Evolutionary conservation across 1,140 invertebrate genomes (phyloP).

Genomic region (Drosophila erecta): DNA sequence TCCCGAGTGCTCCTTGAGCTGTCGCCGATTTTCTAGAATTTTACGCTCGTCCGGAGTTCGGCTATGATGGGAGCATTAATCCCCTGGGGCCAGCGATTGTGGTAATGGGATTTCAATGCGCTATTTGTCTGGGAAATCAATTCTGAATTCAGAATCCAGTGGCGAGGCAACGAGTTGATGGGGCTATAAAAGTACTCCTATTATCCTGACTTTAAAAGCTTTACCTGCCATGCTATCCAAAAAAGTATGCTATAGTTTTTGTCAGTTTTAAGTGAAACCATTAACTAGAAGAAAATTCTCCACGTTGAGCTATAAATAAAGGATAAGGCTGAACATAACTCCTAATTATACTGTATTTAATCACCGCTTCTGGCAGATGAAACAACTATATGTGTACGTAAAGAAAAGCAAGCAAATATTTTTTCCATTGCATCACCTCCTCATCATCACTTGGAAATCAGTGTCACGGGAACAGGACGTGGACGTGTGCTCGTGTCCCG

Average conservation of each 20-base stretch:
- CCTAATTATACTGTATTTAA: not conserved
- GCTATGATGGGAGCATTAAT: slow-evolving; percentile 15
- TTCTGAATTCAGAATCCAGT: not conserved
- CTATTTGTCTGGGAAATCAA: slow-evolving; percentile 24
- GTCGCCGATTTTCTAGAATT: slow-evolving; percentile 35
- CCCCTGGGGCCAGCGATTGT: slow-evolving; percentile 48
- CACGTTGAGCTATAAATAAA: too few species aligned
- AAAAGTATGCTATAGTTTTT: not conserved
- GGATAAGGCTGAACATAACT: too few species aligned
- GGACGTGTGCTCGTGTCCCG: slow-evolving; percentile 37
- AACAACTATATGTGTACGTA: too few species aligned
- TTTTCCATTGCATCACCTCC: too few species aligned
- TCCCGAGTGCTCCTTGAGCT: slow-evolving; percentile 31
- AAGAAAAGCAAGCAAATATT: too few species aligned
- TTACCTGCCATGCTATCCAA: not conserved
- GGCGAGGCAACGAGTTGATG: not conserved
- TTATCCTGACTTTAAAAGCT: too few species aligned
- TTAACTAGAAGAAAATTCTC: not conserved
- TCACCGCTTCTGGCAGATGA: too few species aligned
- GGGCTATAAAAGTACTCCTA: too few species aligned
- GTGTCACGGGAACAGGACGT: slow-evolving; percentile 77
- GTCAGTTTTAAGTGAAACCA: not conserved
- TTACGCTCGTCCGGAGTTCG: slow-evolving; percentile 28
- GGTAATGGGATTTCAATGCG: slow-evolving; percentile 31
- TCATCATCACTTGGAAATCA: slow-evolving; percentile 50